phyloP scores from a whole-genome alignment of 2,888 invertebrate genomes.

The Calameuta idolon region DNA sequence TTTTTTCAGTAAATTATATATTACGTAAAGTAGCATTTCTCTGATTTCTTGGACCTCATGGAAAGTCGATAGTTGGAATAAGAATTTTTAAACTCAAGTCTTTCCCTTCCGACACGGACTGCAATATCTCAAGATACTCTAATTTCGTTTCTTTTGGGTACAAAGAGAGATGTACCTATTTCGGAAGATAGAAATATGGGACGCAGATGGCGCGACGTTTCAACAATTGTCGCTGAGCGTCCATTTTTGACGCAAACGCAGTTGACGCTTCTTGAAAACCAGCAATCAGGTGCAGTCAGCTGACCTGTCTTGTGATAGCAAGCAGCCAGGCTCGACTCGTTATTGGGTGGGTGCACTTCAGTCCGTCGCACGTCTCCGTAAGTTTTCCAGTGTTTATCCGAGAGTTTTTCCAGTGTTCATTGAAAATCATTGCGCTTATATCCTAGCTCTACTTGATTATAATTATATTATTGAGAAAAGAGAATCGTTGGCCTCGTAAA shows the following conservation, averaged over 20 bases:
- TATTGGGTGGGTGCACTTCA: slow-evolving; percentile 49
- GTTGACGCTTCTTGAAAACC: slow-evolving; percentile 14
- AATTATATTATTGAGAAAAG: neutral
- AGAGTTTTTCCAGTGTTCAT: slow-evolving; percentile 4
- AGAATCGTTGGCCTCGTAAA: neutral
- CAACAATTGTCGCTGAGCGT: neutral
- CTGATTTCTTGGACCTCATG: neutral
- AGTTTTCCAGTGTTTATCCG: slow-evolving; percentile 13
- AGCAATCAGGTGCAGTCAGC: slow-evolving; percentile 59
- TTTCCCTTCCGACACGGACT: neutral
- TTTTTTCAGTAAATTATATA: neutral
- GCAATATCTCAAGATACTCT: neutral
- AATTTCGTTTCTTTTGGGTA: no score
- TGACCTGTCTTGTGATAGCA: slow-evolving; percentile 65
- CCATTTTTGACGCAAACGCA: neutral
- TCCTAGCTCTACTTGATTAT: neutral
- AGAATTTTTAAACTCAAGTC: neutral
- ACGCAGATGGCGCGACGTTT: neutral
- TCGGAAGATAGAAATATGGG: neutral
- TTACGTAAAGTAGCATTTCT: neutral
- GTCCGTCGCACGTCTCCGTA: slow-evolving; percentile 39
- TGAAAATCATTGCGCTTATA: neutral
- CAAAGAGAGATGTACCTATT: neutral
- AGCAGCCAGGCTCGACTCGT: slow-evolving; percentile 48
- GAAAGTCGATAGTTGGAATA: neutral